Conservation (phyloP, 2,797 vertebrate species). For the Synaphobranchus kaupii region DNA sequence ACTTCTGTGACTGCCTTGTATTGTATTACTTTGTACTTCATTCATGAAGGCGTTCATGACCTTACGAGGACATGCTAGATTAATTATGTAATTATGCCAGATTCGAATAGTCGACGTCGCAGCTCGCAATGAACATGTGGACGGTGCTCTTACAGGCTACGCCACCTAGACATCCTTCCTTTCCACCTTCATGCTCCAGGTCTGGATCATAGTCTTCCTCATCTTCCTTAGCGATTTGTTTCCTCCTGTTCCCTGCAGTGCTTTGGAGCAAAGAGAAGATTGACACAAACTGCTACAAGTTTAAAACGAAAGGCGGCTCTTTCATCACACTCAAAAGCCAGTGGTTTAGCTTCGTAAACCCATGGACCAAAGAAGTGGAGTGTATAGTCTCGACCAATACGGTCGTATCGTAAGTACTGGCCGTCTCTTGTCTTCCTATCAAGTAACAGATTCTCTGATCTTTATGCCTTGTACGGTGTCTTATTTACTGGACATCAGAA, state of each 20-base stretch:
- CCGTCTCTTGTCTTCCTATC: too few relatives aligned
- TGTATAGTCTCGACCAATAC: conserved; percentile 96
- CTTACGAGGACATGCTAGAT: too few relatives aligned
- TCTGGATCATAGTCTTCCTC: too few relatives aligned
- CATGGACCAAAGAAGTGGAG: conserved; percentile 98
- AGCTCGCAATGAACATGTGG: too few relatives aligned
- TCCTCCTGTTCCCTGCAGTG: conserved; percentile 67
- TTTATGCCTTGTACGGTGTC: too few relatives aligned
- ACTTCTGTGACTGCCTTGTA: too few relatives aligned
- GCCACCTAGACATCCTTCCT: neutral
- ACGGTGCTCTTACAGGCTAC: too few relatives aligned
- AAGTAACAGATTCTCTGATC: too few relatives aligned
- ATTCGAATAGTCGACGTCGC: neutral
- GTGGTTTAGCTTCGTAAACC: conserved; percentile 98
- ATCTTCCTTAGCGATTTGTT: neutral
- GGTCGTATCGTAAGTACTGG: conserved; percentile 89
- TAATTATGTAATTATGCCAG: too few relatives aligned
- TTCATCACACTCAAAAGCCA: conserved; percentile 91
- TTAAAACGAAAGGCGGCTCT: conserved; percentile 90
- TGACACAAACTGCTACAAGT: conserved; percentile 90
- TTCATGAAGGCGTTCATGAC: too few relatives aligned
- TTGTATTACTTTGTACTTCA: too few relatives aligned
- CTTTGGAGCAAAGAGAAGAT: conserved; percentile 94
- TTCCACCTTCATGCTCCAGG: neutral
- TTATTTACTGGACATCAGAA: too few relatives aligned